Evolutionary conservation across 1,140 invertebrate genomes (phyloP).

Genomic region (Dendrolimus kikuchii): DNA sequence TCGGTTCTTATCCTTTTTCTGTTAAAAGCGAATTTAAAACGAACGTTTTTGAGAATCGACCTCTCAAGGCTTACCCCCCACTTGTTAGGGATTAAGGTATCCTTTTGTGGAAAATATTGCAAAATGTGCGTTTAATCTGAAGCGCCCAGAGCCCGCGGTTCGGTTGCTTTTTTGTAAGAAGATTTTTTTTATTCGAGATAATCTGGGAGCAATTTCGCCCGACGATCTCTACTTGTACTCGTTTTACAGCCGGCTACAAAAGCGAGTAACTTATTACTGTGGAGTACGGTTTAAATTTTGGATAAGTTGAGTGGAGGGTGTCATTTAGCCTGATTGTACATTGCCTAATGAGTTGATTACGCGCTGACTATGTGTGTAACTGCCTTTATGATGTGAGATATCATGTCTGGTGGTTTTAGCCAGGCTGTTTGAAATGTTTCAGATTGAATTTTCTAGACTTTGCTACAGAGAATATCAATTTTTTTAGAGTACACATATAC

Average conservation of each 20-base stretch:
- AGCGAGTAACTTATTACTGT: too few relatives aligned
- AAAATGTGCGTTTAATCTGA: slow-evolving; percentile 66
- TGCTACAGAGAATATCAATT: too few relatives aligned
- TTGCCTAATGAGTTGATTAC: slow-evolving; percentile 18
- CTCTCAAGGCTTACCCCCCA: slow-evolving; percentile 44
- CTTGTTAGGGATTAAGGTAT: slow-evolving; percentile 66
- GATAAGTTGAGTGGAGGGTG: too few relatives aligned
- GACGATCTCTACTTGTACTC: slow-evolving; percentile 25
- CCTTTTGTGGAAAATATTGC: slow-evolving; percentile 67
- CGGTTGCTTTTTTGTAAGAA: slow-evolving; percentile 48
- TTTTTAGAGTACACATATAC: too few relatives aligned
- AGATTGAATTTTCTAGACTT: not conserved
- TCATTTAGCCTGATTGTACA: slow-evolving; percentile 16
- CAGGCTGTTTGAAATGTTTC: not conserved
- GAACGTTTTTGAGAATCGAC: slow-evolving; percentile 28
- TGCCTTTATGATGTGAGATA: not conserved
- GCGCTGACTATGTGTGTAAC: not conserved
- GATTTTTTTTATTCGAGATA: slow-evolving; percentile 56
- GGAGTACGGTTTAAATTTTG: too few relatives aligned
- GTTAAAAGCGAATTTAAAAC: slow-evolving; percentile 8
- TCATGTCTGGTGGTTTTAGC: not conserved
- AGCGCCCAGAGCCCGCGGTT: slow-evolving; percentile 32
- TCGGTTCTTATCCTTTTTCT: slow-evolving; percentile 1
- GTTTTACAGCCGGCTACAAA: slow-evolving; percentile 2
- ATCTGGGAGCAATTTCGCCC: slow-evolving; percentile 52